These are phyloP conservation scores for Micrastur ruficollis DNA, from an alignment of 2,797 vertebrate genomes.

Conservation along the genomic window DNA sequence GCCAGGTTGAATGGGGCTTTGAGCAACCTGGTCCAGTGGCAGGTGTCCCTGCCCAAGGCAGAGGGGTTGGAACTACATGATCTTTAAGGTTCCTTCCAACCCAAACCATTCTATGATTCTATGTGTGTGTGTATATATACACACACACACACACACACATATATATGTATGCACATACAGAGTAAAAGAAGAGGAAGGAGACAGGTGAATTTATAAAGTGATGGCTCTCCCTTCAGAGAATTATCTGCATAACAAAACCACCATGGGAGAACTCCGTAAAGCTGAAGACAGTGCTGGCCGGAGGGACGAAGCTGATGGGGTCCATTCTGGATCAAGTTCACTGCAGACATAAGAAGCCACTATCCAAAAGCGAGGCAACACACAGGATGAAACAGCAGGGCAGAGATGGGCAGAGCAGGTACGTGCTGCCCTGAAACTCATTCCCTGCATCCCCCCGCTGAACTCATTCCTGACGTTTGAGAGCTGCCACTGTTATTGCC, in stretches of 20 bases:
- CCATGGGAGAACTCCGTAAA: not conserved
- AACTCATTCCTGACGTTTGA: not conserved
- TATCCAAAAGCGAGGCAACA: not conserved
- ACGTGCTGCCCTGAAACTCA: not conserved
- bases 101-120: too few species aligned
- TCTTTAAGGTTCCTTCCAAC: too few species aligned
- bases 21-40: too few species aligned
- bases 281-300: not conserved
- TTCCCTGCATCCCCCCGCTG: not conserved
- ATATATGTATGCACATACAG: not conserved
- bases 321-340: not conserved
- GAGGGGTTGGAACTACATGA: too few species aligned
- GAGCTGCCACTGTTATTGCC: not conserved
- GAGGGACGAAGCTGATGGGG: not conserved
- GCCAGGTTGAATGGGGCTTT: too few species aligned
- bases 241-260: not conserved
- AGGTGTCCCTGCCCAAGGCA: too few species aligned
- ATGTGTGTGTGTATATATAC: not conserved
- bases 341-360: not conserved
- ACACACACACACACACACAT: fast-evolving
- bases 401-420: not conserved
- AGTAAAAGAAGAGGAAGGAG: not conserved
- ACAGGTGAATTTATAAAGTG: not conserved
- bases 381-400: not conserved
- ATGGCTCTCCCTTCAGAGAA: not conserved